Percentiles rank a stretch among this genome's conserved stretches.
Evolutionary conservation across 2,888 invertebrate species (phyloP).

Genomic region (Julus scanicus): DNA sequence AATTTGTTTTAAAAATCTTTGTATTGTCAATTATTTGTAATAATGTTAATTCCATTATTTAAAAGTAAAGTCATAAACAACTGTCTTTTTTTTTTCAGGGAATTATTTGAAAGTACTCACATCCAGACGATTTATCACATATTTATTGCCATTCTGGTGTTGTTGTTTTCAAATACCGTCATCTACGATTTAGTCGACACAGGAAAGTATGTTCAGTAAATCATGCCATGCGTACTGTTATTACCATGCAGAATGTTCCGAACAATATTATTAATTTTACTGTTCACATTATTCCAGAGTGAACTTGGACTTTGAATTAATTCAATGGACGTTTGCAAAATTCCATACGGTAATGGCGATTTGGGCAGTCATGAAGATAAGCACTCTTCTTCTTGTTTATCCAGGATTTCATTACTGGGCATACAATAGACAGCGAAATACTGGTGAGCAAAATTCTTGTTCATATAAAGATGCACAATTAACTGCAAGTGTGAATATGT

Average conservation of each 20-base stretch:
- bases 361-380: conserved; percentile 70
- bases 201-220: conserved; percentile 76
- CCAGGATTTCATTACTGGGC: conserved; percentile 68
- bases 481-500: no score
- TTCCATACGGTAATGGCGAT: conserved; percentile 71
- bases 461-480: neutral
- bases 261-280: conserved; percentile 38
- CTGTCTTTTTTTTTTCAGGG: conserved; percentile 65
- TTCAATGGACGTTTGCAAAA: conserved; percentile 72
- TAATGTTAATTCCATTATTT: neutral
- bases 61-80: neutral
- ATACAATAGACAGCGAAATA: conserved; percentile 61
- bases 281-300: conserved; percentile 66
- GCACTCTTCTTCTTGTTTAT: conserved; percentile 67
- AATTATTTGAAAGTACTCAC: conserved; percentile 80
- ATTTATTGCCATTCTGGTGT: conserved; percentile 80
- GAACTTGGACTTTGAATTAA: conserved; percentile 72
- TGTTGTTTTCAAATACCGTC: conserved; percentile 78
- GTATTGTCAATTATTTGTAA: no score
- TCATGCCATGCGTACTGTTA: neutral
- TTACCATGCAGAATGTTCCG: neutral
- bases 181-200: conserved; percentile 78
- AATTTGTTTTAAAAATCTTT: no score
- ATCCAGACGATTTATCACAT: conserved; percentile 87
- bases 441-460: conserved; percentile 59